Evolutionary conservation across 2,888 invertebrate genomes (phyloP), one percentile per base, ranked within the genome.

Genomic region (Zaprionus bogoriensis): DNA sequence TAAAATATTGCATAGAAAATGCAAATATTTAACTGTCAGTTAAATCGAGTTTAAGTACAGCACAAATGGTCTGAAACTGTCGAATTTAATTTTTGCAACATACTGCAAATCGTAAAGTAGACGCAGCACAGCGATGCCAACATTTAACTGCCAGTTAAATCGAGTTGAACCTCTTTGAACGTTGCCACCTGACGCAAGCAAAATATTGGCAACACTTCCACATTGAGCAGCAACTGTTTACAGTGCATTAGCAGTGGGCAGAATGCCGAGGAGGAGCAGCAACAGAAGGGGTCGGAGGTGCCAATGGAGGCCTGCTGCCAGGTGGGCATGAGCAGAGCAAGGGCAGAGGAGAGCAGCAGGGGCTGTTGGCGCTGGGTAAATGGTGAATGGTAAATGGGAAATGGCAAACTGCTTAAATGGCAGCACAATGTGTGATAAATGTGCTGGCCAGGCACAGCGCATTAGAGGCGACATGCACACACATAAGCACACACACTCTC

Each of bases 401-500:
- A 71, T 53, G 48, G 63, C 52, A 71, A 69, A 74, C 65, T 74
- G 59, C 72, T 67, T 67, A 61, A 76, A 69, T 66, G 80, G 60
- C 77, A 68, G 62, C 73, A 63, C 77, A 86, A 67, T 77, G 86
- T 79, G 74, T 85, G 82, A 78, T 82, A 82, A 78, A 78, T 78
- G 79, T 78, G 76, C 53, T 65, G 67, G 65, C 70, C 81, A 77
- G 63, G 62, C 75, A 52, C 63, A 70, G 25, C 27, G 66, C 60
- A 77, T 77, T 79, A 60, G 48, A 50, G 52, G 42, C 57, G 39
- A 41, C 52, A 66, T 19, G 51, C 41, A 51, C 32, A 48, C 28
- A 51, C 36, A 36, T 3, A 38, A 32, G 47, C 41, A 46, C 14
- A 39, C 20, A 41, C 19, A 55, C 28, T 52, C 41, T 52, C 4